phyloP scores from a whole-genome alignment of 2,888 invertebrate species.

The Anaspis maculata region DNA sequence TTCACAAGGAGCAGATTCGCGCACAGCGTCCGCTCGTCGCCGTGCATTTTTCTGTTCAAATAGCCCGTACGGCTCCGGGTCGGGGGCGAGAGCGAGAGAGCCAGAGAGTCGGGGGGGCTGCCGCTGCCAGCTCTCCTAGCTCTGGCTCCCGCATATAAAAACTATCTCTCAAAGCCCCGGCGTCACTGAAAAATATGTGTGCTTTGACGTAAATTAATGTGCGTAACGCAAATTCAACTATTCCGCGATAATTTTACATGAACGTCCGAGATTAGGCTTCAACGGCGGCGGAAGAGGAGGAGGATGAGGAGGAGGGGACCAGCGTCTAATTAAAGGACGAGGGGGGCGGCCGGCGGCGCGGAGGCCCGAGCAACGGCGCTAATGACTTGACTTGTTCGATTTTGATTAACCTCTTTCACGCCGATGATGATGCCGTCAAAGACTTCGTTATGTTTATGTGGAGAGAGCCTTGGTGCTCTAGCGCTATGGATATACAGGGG shows the following conservation, averaged over 20 bases:
- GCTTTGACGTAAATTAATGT: constrained; percentile 46
- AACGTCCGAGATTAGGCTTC: constrained; percentile 32
- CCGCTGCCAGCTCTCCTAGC: too few species aligned
- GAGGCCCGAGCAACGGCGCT: constrained; percentile 23
- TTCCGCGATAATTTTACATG: constrained; percentile 41
- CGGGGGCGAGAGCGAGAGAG: constrained; percentile 28
- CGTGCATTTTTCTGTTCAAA: constrained; percentile 41
- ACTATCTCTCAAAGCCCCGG: constrained; percentile 43
- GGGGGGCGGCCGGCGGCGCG: too few species aligned
- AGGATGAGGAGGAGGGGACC: too few species aligned
- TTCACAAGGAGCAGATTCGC: constrained; percentile 39
- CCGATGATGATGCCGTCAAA: constrained; percentile 5
- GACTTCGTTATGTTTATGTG: constrained; percentile 10
- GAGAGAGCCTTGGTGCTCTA: too few species aligned
- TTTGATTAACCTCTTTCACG: constrained; percentile 32
- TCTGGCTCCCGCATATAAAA: constrained; percentile 37
- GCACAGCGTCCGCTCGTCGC: constrained; percentile 23
- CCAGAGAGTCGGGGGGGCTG: too few species aligned
- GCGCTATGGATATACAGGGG: too few species aligned
- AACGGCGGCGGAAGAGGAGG: constrained; percentile 21
- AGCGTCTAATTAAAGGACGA: too few species aligned
- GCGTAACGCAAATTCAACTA: constrained; percentile 44
- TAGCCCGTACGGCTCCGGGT: constrained; percentile 34
- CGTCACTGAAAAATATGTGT: constrained; percentile 44
- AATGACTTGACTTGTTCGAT: constrained; percentile 34